Evolutionary conservation across 1,140 invertebrate species (phyloP), one percentile per base, ranked within the genome.

Genomic region (Drosophila mauritiana): DNA sequence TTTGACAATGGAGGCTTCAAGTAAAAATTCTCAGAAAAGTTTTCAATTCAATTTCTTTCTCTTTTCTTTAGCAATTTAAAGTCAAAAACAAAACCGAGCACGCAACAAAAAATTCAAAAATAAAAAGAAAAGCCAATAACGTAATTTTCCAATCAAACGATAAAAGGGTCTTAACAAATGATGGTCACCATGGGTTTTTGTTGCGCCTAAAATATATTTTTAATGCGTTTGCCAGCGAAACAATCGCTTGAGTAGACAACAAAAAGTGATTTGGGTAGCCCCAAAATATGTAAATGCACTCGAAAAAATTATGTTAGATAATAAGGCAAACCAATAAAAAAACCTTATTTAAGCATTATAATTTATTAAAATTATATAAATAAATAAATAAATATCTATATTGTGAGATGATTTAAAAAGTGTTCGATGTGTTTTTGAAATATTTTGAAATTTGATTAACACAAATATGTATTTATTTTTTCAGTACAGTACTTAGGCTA

Each of bases 91-190:
- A 77, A 53, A 3, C 31, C 27, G 51, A 11, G 2, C 46, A 57
- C n/a, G n/a, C 22, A 61, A 13, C 20, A 4, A 65, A 64, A 45
- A 80, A 75, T 55, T 73, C 73, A 56, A 84, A 53, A 53, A 43
- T 45, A 49, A 57, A 56, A 74, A 62, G 51, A 42, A 55, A 67
- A 68, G 76, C 51, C 76, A 89, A 88, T 84, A 84, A 80, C 77
- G 63, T 51, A 84, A 88, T 89, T 89, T 88, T 88, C 80, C 84
- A 80, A 80, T 89, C 84, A 80, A 89, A 80, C 57, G 84, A 80
- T 84, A 74, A 88, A 89, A 88, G 68, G 76, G 79, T 67, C 63
- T 52, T 46, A 55, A 76, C 54, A 54, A 57, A 68, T 55, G 55
- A 49, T 61, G 61, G 53, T 40, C 20, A 25, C 53, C 62, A 75